A percentile compares a stretch with the other conserved stretches of the same genome.
These are phyloP conservation scores for Falco novaeseelandiae DNA, from an alignment of 2,797 vertebrate genomes.

Conservation along the genomic window DNA sequence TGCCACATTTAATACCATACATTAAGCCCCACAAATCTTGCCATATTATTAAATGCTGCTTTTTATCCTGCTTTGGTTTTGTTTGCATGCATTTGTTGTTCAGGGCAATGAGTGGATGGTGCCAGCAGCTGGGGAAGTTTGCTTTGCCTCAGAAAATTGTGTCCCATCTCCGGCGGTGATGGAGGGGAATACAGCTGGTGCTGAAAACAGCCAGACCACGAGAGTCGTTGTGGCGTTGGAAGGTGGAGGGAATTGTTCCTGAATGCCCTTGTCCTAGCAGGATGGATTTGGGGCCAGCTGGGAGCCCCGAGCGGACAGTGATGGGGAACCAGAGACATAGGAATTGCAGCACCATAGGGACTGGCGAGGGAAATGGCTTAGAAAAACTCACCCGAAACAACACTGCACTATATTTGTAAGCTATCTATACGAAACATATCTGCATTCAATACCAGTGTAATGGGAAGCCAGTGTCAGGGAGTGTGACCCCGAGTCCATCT, in stretches of 20 bases:
- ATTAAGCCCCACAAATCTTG: slow-evolving; percentile 47
- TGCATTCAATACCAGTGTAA: slow-evolving; percentile 56
- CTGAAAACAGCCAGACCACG: fast-evolving
- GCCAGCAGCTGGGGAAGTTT: fast-evolving
- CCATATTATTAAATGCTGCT: background rate
- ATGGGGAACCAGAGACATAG: fast-evolving
- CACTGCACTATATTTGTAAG: background rate
- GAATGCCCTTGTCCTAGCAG: background rate
- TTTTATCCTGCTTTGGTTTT: background rate
- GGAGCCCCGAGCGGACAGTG: fast-evolving
- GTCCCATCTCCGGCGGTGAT: fast-evolving
- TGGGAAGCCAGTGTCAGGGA: slow-evolving; percentile 60
- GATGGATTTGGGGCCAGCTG: fast-evolving
- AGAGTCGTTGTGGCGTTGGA: background rate
- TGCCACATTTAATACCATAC: slow-evolving; percentile 10
- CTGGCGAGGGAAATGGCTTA: background rate
- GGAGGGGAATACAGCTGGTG: background rate
- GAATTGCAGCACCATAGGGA: background rate
- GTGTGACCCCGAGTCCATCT: slow-evolving; percentile 57
- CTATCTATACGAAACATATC: slow-evolving; percentile 23
- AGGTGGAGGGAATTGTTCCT: background rate
- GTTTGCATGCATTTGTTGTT: background rate
- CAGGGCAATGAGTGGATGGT: background rate
- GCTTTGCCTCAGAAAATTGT: background rate
- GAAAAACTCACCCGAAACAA: background rate